Conservation (phyloP, 2,888 invertebrate species). For the Andrena bicolor region DNA sequence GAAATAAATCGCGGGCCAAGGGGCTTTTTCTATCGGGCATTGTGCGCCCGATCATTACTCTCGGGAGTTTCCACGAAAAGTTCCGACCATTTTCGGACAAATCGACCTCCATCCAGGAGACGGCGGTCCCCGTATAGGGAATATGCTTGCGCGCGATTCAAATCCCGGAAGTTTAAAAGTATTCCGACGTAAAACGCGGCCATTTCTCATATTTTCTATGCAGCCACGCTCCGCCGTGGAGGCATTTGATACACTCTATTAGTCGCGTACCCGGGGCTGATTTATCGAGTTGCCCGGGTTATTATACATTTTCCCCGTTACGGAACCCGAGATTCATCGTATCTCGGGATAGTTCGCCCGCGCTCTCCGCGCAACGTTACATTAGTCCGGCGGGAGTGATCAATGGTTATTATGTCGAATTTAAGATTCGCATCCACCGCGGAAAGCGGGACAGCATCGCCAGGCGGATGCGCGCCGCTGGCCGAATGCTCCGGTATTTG, state of each 20-base stretch:
- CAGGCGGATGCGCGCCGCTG: neutral
- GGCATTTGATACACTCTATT: constrained; percentile 82
- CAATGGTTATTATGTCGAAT: constrained; percentile 58
- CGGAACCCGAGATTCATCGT: constrained; percentile 46
- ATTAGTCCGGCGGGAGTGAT: constrained; percentile 60
- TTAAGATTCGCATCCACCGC: constrained; percentile 45
- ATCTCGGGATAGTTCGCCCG: constrained; percentile 46
- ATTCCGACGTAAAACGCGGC: constrained; percentile 82
- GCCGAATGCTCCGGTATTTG: neutral
- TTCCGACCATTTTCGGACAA: constrained; percentile 77
- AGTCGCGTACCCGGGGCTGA: constrained; percentile 76
- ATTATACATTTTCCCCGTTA: constrained; percentile 70
- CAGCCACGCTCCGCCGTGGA: constrained; percentile 76
- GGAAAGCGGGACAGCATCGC: constrained; percentile 13
- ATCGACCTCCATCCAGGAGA: constrained; percentile 70
- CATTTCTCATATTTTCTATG: constrained; percentile 82
- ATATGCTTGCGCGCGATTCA: constrained; percentile 77
- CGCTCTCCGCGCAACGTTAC: constrained; percentile 42
- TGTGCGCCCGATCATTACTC: constrained; percentile 67
- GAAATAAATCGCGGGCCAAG: constrained; percentile 70
- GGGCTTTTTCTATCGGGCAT: constrained; percentile 57
- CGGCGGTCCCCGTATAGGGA: constrained; percentile 56
- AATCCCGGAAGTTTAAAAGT: constrained; percentile 81
- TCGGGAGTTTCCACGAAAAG: constrained; percentile 71
- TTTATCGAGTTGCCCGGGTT: constrained; percentile 75